These are phyloP conservation scores for Leptopilina syphax DNA, from an alignment of 2,888 invertebrate species.

Conservation along the genomic window DNA sequence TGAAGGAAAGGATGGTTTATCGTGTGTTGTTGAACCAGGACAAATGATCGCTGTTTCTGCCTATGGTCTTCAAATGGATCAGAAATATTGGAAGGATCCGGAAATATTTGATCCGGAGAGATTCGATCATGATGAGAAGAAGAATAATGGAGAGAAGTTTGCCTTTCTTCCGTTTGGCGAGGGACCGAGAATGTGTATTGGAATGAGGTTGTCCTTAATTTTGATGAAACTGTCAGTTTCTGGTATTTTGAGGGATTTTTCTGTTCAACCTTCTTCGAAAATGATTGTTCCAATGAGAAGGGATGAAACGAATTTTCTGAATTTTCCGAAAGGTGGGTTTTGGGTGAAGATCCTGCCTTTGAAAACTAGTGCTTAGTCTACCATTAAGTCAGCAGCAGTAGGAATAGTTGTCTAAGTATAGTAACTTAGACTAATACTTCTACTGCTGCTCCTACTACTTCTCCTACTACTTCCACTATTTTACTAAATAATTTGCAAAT, in stretches of 20 bases:
- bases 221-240: not conserved
- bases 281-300: not conserved
- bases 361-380: not conserved
- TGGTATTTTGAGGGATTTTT: not conserved
- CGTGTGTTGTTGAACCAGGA: slow-evolving; percentile 57
- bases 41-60: slow-evolving; percentile 54
- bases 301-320: not conserved
- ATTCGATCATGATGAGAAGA: slow-evolving; percentile 57
- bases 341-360: not conserved
- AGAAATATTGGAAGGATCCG: slow-evolving; percentile 55
- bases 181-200: slow-evolving; percentile 40
- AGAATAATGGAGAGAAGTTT: slow-evolving; percentile 53
- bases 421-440: too few relatives aligned
- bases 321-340: not conserved
- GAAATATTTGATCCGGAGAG: slow-evolving; percentile 64
- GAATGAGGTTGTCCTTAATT: not conserved
- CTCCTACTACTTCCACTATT: too few relatives aligned
- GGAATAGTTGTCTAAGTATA: too few relatives aligned
- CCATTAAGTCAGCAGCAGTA: too few relatives aligned
- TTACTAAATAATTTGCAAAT: too few relatives aligned
- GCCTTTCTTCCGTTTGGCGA: slow-evolving; percentile 25
- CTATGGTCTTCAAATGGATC: slow-evolving; percentile 51
- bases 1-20: slow-evolving; percentile 62
- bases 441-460: too few relatives aligned
- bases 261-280: not conserved